Conservation (phyloP, 2,888 invertebrate genomes). For the Hermaeophaga mercurialis region DNA sequence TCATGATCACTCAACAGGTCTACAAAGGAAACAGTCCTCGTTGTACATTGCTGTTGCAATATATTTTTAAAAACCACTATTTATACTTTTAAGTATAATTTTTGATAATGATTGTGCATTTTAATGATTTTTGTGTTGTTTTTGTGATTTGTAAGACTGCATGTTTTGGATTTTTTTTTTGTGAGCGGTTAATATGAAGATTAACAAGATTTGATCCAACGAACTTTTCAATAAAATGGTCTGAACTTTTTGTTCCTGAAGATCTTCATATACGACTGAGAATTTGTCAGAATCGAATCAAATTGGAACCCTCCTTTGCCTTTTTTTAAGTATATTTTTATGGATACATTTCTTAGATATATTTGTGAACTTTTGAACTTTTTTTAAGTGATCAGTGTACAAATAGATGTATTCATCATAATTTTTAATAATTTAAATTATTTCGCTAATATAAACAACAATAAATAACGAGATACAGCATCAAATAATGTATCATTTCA, state of each 20-base stretch:
- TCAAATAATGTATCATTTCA: not conserved
- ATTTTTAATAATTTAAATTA: too few relatives aligned
- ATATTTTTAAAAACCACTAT: conserved; percentile 20
- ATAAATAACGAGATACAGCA: too few relatives aligned
- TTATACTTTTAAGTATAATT: conserved; percentile 7
- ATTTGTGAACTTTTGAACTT: not conserved
- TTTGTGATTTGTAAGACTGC: conserved; percentile 22
- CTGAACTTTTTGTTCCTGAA: not conserved
- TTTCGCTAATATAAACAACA: too few relatives aligned
- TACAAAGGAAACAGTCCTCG: conserved; percentile 3
- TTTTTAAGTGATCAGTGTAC: conserved; percentile 2
- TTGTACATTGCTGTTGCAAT: conserved; percentile 31
- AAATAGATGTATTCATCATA: not conserved
- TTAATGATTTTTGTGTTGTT: conserved; percentile 15
- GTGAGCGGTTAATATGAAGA: not conserved
- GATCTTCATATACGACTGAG: conserved; percentile 9
- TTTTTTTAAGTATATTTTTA: too few relatives aligned
- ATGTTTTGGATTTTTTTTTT: conserved; percentile 5
- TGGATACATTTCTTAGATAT: too few relatives aligned
- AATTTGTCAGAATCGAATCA: conserved; percentile 21
- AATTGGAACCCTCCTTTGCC: conserved; percentile 9
- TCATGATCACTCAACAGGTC: conserved; percentile 10
- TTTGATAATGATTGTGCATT: conserved; percentile 15
- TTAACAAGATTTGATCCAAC: conserved; percentile 4
- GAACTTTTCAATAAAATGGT: conserved; percentile 4